Base-by-base conservation (phyloP, 2,113 vertebrate genomes). In the Myxocyprinus asiaticus region DNA sequence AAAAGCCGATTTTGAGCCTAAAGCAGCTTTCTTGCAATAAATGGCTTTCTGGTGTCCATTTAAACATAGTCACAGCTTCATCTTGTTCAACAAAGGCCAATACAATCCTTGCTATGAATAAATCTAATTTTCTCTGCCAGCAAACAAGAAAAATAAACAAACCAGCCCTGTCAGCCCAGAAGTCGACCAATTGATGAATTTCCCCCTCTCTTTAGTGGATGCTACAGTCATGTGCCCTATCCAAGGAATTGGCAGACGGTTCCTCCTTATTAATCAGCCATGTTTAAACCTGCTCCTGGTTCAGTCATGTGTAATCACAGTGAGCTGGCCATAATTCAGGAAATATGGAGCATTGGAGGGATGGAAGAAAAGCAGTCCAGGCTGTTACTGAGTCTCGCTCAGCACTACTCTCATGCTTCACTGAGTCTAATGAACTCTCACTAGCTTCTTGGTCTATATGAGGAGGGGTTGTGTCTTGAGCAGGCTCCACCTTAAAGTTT, bases 381-480 rank as follows among this genome's bases (percentile, higher is more conserved):
- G 48, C 61, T 50, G 59, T n/a, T 85, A 76, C 79, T 83, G 56
- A 79, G 50, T 70, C 50, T 63, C 58, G 42, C 64, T 66, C 70
- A 70, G 56, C 68, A 47, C 64, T 17, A 56, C 67, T 70, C 74
- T 63, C 74, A 80, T 70, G 83, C 71, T 53, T 80, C 70, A 80
- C 59, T 45, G 77, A 67, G 55, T 64, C 22, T 85, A 84, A 85
- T 83, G 68, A 88, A 80, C 47, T 53, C 80, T 84, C 78, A n/a
- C 10, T 68, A 80, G 84, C 71, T 8, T 44, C 22, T 33, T 33
- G 22, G 22, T 3, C 22, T 33, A 33, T 33, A 33, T 33, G 22
- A 33, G 22, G 22, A 33, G 22, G 22, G 22, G 22, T 33, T 47
- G 78, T 69, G 48, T 53, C 47, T 77, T 75, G 9, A 17, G 3